A percentile compares a stretch with the other conserved stretches of the same genome.
Conservation (phyloP, 2,888 invertebrate genomes). For the Muschampia plurimacula region DNA sequence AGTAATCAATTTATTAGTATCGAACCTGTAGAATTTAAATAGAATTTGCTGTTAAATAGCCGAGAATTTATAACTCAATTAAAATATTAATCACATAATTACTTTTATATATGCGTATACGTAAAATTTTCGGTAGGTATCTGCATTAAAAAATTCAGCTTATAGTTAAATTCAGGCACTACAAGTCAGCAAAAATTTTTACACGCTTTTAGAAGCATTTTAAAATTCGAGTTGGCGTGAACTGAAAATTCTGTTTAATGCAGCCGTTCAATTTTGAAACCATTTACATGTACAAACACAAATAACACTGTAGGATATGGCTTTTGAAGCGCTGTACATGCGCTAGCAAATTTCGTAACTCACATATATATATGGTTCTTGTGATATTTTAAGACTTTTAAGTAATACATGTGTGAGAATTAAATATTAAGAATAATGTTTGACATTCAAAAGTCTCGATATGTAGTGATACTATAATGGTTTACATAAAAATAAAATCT, state of each 20-base stretch:
- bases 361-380: conserved; percentile 6
- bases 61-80: no score
- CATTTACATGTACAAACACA: conserved; percentile 39
- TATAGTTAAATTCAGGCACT: conserved; percentile 12
- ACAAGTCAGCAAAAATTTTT: conserved; percentile 41
- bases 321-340: conserved; percentile 35
- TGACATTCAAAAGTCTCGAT: not conserved
- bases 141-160: not conserved
- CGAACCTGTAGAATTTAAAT: no score
- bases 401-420: not conserved
- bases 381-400: not conserved
- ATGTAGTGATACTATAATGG: no score
- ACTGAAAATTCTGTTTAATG: conserved; percentile 45
- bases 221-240: conserved; percentile 45
- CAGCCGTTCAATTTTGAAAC: conserved; percentile 42
- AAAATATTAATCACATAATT: no score
- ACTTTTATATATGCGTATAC: not conserved
- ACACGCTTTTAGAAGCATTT: conserved; percentile 44
- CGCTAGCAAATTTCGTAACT: not conserved
- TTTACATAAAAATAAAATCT: no score
- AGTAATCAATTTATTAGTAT: no score
- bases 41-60: no score
- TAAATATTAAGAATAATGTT: not conserved
- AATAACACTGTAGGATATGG: conserved; percentile 27
- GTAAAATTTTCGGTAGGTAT: conserved; percentile 9